These are phyloP conservation scores for Hyaena hyaena DNA, from an alignment of 2,113 vertebrate species.

Conservation along the genomic window DNA sequence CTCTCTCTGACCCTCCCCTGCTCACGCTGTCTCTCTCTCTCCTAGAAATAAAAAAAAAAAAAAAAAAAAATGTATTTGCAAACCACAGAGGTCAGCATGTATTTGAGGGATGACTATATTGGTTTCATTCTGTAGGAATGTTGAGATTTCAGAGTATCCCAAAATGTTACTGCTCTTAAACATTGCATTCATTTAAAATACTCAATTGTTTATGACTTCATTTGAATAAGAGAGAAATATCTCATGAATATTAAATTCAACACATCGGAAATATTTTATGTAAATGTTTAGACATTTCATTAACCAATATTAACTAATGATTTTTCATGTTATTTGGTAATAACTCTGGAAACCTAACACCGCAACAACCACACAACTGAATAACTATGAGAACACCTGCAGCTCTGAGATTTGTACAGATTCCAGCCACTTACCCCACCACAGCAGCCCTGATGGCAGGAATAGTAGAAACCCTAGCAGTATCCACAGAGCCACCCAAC, in stretches of 20 bases:
- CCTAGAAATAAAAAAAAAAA: no score
- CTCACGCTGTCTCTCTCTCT: no score
- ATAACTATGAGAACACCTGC: not conserved
- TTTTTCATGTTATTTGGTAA: not conserved
- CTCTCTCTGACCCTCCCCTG: no score
- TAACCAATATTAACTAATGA: not conserved
- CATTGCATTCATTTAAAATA: constrained; percentile 24
- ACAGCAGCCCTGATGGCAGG: not conserved
- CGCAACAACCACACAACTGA: not conserved
- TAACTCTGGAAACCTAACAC: not conserved
- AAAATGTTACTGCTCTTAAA: constrained; percentile 20
- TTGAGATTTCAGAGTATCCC: constrained; percentile 25
- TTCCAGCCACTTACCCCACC: no score
- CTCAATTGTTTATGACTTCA: not conserved
- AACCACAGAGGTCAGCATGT: not conserved
- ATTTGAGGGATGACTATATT: not conserved
- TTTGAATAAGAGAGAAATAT: not conserved
- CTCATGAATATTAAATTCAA: not conserved
- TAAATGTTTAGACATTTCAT: not conserved
- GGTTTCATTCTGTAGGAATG: constrained; percentile 19
- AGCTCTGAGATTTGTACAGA: not conserved
- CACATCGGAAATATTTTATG: constrained; percentile 2
- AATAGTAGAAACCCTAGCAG: not conserved
- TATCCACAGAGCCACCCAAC: not conserved
- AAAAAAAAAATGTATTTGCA: not conserved